These are phyloP conservation scores for Formica aserva DNA, from an alignment of 2,888 invertebrate genomes.

Conservation along the genomic window DNA sequence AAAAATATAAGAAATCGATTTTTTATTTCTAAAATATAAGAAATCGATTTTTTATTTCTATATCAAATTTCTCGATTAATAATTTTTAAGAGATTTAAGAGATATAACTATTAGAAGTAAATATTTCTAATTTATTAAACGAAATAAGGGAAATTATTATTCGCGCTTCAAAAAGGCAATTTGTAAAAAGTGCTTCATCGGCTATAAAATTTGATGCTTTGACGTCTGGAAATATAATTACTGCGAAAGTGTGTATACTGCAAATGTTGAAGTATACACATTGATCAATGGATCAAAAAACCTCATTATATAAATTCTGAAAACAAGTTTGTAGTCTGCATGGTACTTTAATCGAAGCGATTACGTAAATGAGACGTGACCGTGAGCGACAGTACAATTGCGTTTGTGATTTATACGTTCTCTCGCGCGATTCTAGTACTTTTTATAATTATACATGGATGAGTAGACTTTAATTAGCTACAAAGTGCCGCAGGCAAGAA, in stretches of 20 bases:
- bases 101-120: background rate
- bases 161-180: background rate
- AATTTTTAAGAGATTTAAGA: background rate
- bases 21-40: no score
- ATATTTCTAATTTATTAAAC: background rate
- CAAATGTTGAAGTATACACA: background rate
- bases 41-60: background rate
- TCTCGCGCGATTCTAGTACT: background rate
- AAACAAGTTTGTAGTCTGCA: background rate
- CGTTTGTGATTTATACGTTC: conserved; percentile 15
- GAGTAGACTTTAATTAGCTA: conserved; percentile 41
- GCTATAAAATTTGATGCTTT: background rate
- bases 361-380: conserved; percentile 1
- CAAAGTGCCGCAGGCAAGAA: conserved; percentile 39
- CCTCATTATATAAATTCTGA: background rate
- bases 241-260: no score
- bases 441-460: conserved; percentile 43
- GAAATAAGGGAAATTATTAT: background rate
- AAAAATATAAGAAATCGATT: no score
- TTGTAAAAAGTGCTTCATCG: background rate
- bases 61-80: background rate
- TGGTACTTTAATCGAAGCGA: background rate
- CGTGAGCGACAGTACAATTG: conserved; percentile 6
- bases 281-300: background rate
- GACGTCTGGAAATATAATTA: background rate